These are phyloP conservation scores for Hoplostethus mediterraneus DNA, from an alignment of 2,797 vertebrate genomes.

Conservation along the genomic window DNA sequence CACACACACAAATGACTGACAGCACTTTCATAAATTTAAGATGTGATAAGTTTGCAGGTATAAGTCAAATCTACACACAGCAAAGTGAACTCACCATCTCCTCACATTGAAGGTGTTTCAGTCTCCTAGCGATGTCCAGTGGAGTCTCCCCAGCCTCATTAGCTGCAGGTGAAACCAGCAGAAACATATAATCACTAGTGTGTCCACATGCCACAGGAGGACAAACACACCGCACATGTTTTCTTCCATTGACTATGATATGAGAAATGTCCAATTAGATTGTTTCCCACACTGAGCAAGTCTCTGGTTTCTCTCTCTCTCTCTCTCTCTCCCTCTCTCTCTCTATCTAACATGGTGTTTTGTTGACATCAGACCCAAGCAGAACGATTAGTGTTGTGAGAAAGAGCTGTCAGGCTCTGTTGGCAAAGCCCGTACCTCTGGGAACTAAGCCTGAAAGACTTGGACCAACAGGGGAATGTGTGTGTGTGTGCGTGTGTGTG, in stretches of 20 bases:
- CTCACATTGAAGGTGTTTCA: slow-evolving; percentile 95
- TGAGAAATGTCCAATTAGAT: slow-evolving; percentile 70
- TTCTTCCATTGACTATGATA: slow-evolving; percentile 52
- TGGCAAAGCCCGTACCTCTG: slow-evolving; percentile 50
- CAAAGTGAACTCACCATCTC: slow-evolving; percentile 90
- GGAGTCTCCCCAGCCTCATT: slow-evolving; percentile 97
- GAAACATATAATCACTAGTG: slow-evolving; percentile 47
- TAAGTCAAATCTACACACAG: neutral
- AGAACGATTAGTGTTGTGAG: slow-evolving; percentile 67
- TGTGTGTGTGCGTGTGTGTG: neutral
- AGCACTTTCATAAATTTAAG: neutral
- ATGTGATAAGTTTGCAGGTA: neutral
- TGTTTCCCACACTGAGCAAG: slow-evolving; percentile 68
- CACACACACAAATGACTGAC: slow-evolving; percentile 11
- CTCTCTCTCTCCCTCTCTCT: slow-evolving; percentile 33
- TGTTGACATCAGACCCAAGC: slow-evolving; percentile 48
- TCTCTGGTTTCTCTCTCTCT: slow-evolving; percentile 29
- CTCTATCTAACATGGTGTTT: slow-evolving; percentile 59
- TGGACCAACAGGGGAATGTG: neutral
- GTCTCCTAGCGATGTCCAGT: slow-evolving; percentile 94
- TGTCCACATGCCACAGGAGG: slow-evolving; percentile 44
- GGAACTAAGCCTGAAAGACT: slow-evolving; percentile 55
- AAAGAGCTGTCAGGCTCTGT: slow-evolving; percentile 48
- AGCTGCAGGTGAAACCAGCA: slow-evolving; percentile 80
- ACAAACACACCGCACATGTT: slow-evolving; percentile 51